These are phyloP conservation scores for Drosophila kuntzei DNA, from an alignment of 2,888 invertebrate genomes.

Conservation along the genomic window DNA sequence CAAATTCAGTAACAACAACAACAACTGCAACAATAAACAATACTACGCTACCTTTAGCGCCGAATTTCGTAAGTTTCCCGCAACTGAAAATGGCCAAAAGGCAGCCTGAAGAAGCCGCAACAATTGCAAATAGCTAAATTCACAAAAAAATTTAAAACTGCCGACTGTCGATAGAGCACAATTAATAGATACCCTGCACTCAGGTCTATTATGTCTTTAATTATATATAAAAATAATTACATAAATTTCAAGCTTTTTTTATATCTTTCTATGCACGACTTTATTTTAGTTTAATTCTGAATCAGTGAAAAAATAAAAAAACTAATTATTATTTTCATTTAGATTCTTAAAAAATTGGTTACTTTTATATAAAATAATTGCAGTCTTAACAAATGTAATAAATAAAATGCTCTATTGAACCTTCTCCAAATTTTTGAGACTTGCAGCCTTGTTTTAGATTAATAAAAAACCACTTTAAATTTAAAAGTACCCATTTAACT, in stretches of 20 bases:
- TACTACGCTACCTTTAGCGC: constrained; percentile 26
- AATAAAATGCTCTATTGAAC: not conserved
- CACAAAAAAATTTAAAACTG: constrained; percentile 5
- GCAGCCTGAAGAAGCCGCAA: constrained; percentile 59
- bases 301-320: too few species aligned
- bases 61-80: constrained; percentile 59
- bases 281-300: too few species aligned
- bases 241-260: too few species aligned
- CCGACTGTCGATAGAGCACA: not conserved
- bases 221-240: too few species aligned
- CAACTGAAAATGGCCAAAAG: constrained; percentile 55
- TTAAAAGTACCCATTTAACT: not conserved
- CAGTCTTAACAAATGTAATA: too few species aligned
- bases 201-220: not conserved
- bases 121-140: constrained; percentile 33
- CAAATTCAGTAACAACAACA: not conserved
- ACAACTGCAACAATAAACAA: constrained; percentile 51
- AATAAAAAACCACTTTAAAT: not conserved
- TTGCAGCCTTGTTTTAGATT: too few species aligned
- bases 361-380: too few species aligned
- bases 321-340: too few species aligned
- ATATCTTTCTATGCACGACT: too few species aligned
- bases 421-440: not conserved
- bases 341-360: too few species aligned
- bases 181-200: constrained; percentile 4